A percentile compares a stretch with the other conserved stretches of the same genome.
Evolutionary conservation across 1,140 invertebrate species (phyloP).

Genomic region (Plutomurus gul): DNA sequence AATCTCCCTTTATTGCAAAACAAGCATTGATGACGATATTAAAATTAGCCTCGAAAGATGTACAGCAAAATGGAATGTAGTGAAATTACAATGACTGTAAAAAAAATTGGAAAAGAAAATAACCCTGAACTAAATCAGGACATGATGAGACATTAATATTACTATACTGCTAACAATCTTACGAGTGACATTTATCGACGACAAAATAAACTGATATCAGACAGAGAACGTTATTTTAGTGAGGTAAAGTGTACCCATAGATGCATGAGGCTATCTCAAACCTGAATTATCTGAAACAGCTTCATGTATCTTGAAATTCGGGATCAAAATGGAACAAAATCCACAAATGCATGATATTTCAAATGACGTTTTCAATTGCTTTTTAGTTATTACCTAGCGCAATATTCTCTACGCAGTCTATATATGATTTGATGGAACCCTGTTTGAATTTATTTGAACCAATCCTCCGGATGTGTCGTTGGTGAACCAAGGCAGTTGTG

Average conservation of each 20-base stretch:
- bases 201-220: background rate
- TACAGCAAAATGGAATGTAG: background rate
- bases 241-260: too few species aligned
- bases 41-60: too few species aligned
- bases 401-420: too few species aligned
- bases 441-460: too few species aligned
- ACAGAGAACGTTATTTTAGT: background rate
- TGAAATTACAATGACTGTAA: background rate
- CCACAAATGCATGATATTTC: conserved; percentile 30
- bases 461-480: conserved; percentile 31
- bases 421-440: too few species aligned
- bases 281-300: background rate
- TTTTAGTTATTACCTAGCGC: background rate
- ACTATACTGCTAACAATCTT: too few species aligned
- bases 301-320: background rate
- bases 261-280: background rate
- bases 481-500: background rate
- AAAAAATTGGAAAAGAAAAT: background rate
- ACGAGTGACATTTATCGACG: too few species aligned
- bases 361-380: conserved; percentile 12
- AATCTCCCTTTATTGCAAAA: too few species aligned
- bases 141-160: too few species aligned
- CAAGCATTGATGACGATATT: too few species aligned
- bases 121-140: background rate
- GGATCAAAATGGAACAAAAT: conserved; percentile 42